Percentiles rank a stretch among this genome's conserved stretches.
These are phyloP conservation scores for Meteorus cinctellus DNA, from an alignment of 2,888 invertebrate species.

Conservation along the genomic window DNA sequence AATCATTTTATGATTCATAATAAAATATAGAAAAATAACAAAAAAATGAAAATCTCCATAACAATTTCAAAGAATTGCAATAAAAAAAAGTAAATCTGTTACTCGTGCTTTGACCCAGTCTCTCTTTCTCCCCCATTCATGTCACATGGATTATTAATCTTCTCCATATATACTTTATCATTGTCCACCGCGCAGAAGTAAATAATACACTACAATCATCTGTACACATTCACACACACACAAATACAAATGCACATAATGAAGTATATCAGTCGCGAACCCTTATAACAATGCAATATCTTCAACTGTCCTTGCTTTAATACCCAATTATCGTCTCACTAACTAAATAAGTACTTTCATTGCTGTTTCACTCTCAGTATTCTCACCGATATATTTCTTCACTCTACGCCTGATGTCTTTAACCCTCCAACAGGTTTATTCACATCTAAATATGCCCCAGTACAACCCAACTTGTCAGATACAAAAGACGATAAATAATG, in stretches of 20 bases:
- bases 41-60: not conserved
- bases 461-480: not conserved
- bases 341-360: not conserved
- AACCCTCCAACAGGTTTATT: conserved; percentile 12
- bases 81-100: not conserved
- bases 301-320: not conserved
- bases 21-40: not conserved
- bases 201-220: not conserved
- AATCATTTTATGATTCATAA: no score
- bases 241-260: not conserved
- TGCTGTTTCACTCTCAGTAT: not conserved
- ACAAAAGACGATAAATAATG: conserved; percentile 46
- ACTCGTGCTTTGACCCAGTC: not conserved
- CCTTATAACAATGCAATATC: not conserved
- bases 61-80: not conserved
- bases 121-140: not conserved
- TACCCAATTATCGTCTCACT: not conserved
- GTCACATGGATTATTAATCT: not conserved
- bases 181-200: not conserved
- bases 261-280: not conserved
- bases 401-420: not conserved
- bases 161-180: not conserved
- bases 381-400: not conserved
- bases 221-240: not conserved
- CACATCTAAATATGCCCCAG: not conserved